These are phyloP conservation scores for Carabus problematicus DNA, from an alignment of 2,888 invertebrate species.

Conservation along the genomic window DNA sequence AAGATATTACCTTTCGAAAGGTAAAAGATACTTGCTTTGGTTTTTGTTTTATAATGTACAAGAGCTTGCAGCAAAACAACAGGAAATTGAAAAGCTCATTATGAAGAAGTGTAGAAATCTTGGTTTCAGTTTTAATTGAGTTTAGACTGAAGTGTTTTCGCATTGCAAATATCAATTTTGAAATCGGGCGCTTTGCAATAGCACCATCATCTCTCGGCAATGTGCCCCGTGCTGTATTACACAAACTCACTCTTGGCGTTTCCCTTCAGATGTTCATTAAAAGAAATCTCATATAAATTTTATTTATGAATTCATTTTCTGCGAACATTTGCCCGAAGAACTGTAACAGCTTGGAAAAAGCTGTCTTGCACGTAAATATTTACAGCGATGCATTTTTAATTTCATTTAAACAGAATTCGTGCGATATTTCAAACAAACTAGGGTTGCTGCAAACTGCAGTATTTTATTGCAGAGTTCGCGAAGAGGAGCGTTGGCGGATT, in stretches of 20 bases:
- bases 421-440: no score
- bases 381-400: no score
- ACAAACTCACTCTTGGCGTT: not conserved
- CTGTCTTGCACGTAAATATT: constrained; percentile 10
- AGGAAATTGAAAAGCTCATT: constrained; percentile 33
- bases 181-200: constrained; percentile 8
- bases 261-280: constrained; percentile 21
- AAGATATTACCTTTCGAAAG: no score
- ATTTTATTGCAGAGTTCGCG: no score
- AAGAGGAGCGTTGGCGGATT: no score
- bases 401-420: no score
- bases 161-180: constrained; percentile 33
- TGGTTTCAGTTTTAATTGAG: constrained; percentile 39
- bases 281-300: constrained; percentile 32
- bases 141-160: constrained; percentile 35
- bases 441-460: no score
- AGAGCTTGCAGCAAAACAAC: not conserved
- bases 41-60: no score
- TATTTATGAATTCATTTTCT: constrained; percentile 36
- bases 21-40: no score
- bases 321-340: not conserved
- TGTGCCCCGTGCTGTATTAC: no score
- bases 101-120: constrained; percentile 21
- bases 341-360: constrained; percentile 29
- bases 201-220: constrained; percentile 1